These are phyloP conservation scores for Halictus quadricinctus DNA, from an alignment of 2,888 invertebrate genomes.

Conservation along the genomic window DNA sequence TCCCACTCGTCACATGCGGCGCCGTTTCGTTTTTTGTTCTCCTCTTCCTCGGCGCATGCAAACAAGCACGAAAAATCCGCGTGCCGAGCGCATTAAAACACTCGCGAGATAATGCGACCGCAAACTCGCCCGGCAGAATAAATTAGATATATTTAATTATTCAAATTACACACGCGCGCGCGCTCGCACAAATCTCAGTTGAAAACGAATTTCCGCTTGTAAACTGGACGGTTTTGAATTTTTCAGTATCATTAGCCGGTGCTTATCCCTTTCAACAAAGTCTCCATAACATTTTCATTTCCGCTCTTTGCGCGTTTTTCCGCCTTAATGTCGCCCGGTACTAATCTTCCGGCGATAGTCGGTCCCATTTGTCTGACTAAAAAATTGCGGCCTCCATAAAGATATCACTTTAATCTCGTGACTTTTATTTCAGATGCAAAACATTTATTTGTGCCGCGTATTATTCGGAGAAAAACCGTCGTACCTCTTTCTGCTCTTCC, in stretches of 20 bases:
- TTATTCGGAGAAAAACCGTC: neutral
- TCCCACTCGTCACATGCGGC: neutral
- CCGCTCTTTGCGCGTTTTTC: neutral
- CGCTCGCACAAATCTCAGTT: constrained; percentile 12
- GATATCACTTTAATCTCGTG: neutral
- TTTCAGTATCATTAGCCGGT: neutral
- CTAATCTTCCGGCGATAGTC: neutral
- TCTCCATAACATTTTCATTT: constrained; percentile 2
- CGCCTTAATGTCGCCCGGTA: neutral
- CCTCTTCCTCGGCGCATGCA: neutral
- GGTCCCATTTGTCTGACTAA: neutral
- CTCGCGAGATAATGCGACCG: constrained; percentile 16
- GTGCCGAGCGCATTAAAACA: constrained; percentile 3
- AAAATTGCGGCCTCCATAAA: neutral
- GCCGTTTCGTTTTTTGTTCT: neutral
- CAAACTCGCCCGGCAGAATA: constrained; percentile 5
- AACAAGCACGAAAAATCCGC: constrained; percentile 13
- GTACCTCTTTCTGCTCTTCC: neutral
- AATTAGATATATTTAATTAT: constrained; percentile 47
- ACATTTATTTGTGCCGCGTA: neutral
- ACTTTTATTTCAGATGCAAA: neutral
- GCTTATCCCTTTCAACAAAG: neutral
- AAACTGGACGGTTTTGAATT: neutral
- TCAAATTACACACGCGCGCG: constrained; percentile 18
- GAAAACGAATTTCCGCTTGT: neutral